Evolutionary conservation across 2,888 invertebrate species (phyloP), one percentile per base, ranked within the genome.

Genomic region (Mechanitis messenoides): DNA sequence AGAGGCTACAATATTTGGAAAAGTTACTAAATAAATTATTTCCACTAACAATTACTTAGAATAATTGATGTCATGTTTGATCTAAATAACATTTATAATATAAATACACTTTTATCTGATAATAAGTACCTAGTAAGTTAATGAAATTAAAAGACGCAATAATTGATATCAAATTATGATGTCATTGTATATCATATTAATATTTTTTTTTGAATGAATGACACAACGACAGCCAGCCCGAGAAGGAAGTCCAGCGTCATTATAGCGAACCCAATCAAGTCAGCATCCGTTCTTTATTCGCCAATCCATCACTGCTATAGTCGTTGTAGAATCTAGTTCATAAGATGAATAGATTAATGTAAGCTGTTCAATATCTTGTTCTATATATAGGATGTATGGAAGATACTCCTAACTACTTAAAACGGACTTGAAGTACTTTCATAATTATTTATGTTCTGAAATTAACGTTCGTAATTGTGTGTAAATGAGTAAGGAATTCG

Each of bases 281-380:
- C 59, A 64, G 65, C 69, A 69, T 69, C 69, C 69, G 83, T 74
- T 79, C 72, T 76, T 75, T 76, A 80, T 79, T 74, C 75, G 71
- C 70, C 74, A 71, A 84, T 84, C 77, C 80, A 81, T 85, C 81
- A 83, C 74, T 80, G 76, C 73, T 71, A 72, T 61, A 58, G 42
- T 47, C 60, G 46, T 28, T 61, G 57, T 59, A 55, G 46, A n/a
- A 56, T 53, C 55, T 60, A 55, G 54, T 59, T 33, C 12, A 59
- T 46, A 45, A 55, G 50, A 59, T 59, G 42, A 33, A 53, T 59
- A 56, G 45, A 46, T 35, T 20, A 33, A 53, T 33, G 6, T 6
- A 59, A 59, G 5, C 2, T 42, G 28, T 20, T 45, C 42, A 53
- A 42, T 42, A 42, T 9, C 42, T 42, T 9, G 2, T 42, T 42